Base-by-base conservation (phyloP, 2,797 vertebrate species). In the Bradypodion ventrale region DNA sequence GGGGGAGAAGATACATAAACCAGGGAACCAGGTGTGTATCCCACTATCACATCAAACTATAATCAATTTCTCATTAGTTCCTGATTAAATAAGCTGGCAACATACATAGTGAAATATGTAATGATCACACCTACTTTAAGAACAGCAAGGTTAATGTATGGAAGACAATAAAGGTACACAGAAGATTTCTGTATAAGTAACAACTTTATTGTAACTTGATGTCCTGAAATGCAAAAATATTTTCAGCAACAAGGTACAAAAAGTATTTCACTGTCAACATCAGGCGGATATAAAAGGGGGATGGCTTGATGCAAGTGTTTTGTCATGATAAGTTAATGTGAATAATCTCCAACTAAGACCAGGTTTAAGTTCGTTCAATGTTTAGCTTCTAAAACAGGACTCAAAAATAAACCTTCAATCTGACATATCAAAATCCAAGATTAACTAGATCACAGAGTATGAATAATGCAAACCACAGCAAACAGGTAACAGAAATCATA, bases 181-280 rank as follows among this genome's bases (percentile, higher is more conserved):
- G 87, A 92, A 84, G 89, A 75, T 16, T 90, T 95, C 86, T 94
- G 92, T 94, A 93, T 94, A 96, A 96, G 94, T 95, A 96, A 95
- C 94, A 96, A 96, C 94, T 96, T 96, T 96, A 96, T 96, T 96
- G 95, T 95, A 96, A 95, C 94, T 95, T 94, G 95, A 93, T 87
- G 91, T 95, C 94, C 94, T 96, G 95, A 96, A 96, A 95, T 49
- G 93, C 94, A 95, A 96, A 96, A 96, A 96, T 96, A 96, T 95
- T 96, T 96, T 94, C 95, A 95, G 95, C 96, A 96, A 95, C 93
- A 95, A 96, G 95, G 95, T 96, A 96, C 95, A 95, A 95, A 95
- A 94, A 94, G 93, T 94, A 96, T 95, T 95, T 96, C 92, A 96
- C 92, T 90, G 93, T 94, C 95, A 95, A 96, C 94, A 95, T 93